Percentiles rank a stretch among this genome's conserved stretches.
These are phyloP conservation scores for Bagarius yarrelli DNA, from an alignment of 2,113 vertebrate genomes.

Conservation along the genomic window DNA sequence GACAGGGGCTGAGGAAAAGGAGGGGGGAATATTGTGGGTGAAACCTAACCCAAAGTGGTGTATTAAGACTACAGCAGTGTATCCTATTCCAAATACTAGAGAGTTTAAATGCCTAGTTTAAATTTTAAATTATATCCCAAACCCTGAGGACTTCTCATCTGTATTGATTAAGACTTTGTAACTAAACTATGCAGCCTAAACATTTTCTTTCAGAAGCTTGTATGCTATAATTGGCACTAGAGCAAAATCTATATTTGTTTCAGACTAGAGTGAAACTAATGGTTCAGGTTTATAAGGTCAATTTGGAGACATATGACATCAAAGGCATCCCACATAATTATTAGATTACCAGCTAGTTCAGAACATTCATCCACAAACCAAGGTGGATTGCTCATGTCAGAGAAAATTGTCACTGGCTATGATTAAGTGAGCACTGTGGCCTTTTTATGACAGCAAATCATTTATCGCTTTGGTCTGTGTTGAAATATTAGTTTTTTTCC, in stretches of 20 bases:
- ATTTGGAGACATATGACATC: background rate
- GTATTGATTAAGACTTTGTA: background rate
- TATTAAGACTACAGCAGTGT: background rate
- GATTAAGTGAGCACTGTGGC: slow-evolving; percentile 1
- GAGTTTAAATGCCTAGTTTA: background rate
- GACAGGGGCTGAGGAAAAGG: background rate
- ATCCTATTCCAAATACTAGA: background rate
- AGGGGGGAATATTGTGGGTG: background rate
- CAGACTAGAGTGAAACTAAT: background rate
- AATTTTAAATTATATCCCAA: background rate
- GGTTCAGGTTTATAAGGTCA: background rate
- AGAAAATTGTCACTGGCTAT: background rate
- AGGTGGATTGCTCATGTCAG: background rate
- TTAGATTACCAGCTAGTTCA: background rate
- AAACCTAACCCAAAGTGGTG: background rate
- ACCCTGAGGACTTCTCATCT: background rate
- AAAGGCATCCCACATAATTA: background rate
- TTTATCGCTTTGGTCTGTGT: background rate
- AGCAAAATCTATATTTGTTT: background rate
- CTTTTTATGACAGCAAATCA: slow-evolving; percentile 13
- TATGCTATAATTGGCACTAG: background rate
- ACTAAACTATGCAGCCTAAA: background rate
- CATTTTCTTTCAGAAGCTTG: background rate
- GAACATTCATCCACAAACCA: background rate
- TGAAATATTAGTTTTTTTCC: slow-evolving; percentile 13